phyloP scores from a whole-genome alignment of 2,797 vertebrate genomes.

The Alauda arvensis region DNA sequence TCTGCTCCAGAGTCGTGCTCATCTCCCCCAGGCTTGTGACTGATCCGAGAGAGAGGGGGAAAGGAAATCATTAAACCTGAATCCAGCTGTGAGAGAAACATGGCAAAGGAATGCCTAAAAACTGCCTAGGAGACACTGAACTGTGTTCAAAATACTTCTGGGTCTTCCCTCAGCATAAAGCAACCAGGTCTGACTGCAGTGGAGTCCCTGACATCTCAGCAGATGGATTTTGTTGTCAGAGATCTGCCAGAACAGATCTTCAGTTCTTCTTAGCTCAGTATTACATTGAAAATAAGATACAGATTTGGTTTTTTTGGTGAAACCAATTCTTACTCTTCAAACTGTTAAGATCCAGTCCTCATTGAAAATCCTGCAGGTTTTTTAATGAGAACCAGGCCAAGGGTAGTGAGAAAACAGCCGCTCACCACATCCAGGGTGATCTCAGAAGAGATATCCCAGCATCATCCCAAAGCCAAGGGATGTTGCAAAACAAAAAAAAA shows the following conservation, averaged over 20 bases:
- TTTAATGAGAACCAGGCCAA: not conserved
- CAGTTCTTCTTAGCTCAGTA: not conserved
- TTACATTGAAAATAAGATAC: not conserved
- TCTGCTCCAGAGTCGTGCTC: not conserved
- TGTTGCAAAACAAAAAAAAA: not conserved
- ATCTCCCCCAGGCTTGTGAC: not conserved
- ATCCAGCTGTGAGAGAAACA: not conserved
- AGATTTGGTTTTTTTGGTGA: not conserved
- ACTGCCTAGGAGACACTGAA: not conserved
- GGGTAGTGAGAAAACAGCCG: too few relatives aligned
- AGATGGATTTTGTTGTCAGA: not conserved
- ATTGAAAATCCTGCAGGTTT: not conserved
- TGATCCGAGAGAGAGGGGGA: not conserved
- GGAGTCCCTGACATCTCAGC: not conserved
- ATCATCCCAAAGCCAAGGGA: not conserved
- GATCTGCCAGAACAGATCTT: not conserved
- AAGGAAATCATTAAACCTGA: not conserved
- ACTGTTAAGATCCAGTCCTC: not conserved
- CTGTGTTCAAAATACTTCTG: not conserved
- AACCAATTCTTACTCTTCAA: not conserved
- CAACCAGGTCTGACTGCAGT: not conserved
- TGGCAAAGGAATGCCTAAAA: not conserved
- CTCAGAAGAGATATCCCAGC: too few relatives aligned
- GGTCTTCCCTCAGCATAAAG: not conserved
- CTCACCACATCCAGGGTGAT: too few relatives aligned